Percentiles rank a stretch among this genome's conserved stretches.
Conservation (phyloP, 92 coral and sea anemone genomes). For the Bergia puertoricense region DNA sequence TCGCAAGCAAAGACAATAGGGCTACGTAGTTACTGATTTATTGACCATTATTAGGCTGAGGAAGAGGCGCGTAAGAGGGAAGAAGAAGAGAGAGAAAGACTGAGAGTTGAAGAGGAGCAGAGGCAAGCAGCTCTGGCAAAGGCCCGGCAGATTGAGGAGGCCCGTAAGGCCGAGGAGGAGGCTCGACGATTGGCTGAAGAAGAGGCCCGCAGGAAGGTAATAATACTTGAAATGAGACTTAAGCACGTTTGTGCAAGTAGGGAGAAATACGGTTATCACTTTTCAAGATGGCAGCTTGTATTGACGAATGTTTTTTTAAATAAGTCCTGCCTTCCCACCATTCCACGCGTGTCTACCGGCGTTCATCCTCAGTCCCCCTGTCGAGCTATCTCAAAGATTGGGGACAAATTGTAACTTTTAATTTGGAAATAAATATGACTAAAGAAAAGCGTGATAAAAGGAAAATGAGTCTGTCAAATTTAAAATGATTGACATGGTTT, state of each 20-base stretch:
- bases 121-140: conserved; percentile 77
- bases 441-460: too few species aligned
- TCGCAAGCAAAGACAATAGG: neutral
- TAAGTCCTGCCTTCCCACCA: too few species aligned
- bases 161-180: conserved; percentile 83
- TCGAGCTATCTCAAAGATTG: too few species aligned
- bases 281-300: too few species aligned
- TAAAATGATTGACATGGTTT: neutral
- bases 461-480: neutral
- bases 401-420: neutral
- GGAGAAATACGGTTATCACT: too few species aligned
- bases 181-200: conserved; percentile 79
- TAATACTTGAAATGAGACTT: too few species aligned
- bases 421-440: neutral
- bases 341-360: too few species aligned
- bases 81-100: conserved; percentile 85
- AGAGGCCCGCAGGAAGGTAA: conserved; percentile 48
- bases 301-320: too few species aligned
- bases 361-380: too few species aligned
- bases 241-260: neutral
- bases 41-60: conserved; percentile 66
- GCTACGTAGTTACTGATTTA: neutral
- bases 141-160: conserved; percentile 93
- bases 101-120: conserved; percentile 86
- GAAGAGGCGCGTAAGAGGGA: conserved; percentile 83